Evolutionary conservation across 2,797 vertebrate species (phyloP), one percentile per base, ranked within the genome.

Genomic region (Leuciscus waleckii): DNA sequence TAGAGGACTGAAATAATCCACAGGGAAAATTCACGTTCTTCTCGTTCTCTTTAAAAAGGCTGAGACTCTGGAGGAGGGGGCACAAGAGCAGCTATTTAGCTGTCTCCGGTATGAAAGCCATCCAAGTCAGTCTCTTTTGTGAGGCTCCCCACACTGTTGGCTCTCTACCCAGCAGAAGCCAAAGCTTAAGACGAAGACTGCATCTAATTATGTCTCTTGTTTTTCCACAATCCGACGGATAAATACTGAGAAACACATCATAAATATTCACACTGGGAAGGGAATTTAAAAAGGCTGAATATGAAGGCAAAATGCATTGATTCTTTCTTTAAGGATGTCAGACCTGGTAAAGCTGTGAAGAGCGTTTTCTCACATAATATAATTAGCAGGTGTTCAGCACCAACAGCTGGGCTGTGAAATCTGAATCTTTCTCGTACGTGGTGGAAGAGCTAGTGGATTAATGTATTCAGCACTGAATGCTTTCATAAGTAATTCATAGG

Each of bases 191-290:
- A 89, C 84, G 89, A 91, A 92, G 92, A 93, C 91, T 90, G 89
- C 89, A 89, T 93, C 93, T 95, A 94, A 95, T 95, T 95, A 90
- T 87, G 92, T 92, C 90, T 92, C 92, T 90, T 90, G 90, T 93
- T 92, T 92, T 92, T 91, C 63, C 91, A 87, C 90, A 90, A 93
- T 89, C 93, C 88, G 91, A 89, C 91, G 92, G 91, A 90, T 93
- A 95, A 95, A 94, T 93, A 94, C 92, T 90, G 92, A 92, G 92
- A 90, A 92, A 92, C 79, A 90, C 77, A 90, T 87, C 91, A 93
- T 94, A 90, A 93, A 90, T 91, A 90, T 95, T 95, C 93, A 94
- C 93, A 87, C 49, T 4, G 73, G 71, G 84, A 79, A 81, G 79
- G 88, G 88, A 89, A 90, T 83, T 87, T 84, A 39, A 82, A 87